phyloP scores from a whole-genome alignment of 1,140 invertebrate genomes.

The Hydropsyche tenuis region DNA sequence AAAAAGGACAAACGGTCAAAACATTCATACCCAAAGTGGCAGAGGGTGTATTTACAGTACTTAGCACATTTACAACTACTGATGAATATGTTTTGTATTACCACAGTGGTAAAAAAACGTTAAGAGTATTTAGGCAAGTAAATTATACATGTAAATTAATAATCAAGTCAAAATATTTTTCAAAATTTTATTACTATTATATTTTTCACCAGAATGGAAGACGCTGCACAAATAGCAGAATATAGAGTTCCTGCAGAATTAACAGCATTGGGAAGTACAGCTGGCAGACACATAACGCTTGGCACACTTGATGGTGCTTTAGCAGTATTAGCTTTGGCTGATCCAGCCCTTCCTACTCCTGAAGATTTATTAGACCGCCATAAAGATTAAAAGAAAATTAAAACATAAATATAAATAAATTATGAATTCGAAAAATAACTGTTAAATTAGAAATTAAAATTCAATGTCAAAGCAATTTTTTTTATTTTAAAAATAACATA shows the following conservation, averaged over 20 bases:
- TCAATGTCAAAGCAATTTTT: too few relatives aligned
- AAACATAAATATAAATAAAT: too few relatives aligned
- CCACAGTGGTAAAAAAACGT: conserved; percentile 91
- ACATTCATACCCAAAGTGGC: conserved; percentile 91
- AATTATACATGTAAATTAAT: conserved; percentile 1
- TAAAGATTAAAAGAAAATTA: not conserved
- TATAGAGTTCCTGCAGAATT: conserved; percentile 92
- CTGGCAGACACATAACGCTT: conserved; percentile 79
- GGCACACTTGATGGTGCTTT: conserved; percentile 94
- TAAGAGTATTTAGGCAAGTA: conserved; percentile 83
- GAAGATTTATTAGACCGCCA: conserved; percentile 43
- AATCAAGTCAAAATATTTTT: not conserved
- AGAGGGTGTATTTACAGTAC: conserved; percentile 96
- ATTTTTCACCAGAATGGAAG: conserved; percentile 68
- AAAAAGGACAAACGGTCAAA: conserved; percentile 80
- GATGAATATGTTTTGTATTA: conserved; percentile 97
- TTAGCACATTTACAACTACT: conserved; percentile 91
- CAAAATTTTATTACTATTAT: not conserved
- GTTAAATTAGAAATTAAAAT: too few relatives aligned
- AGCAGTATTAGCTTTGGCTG: conserved; percentile 88
- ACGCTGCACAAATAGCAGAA: conserved; percentile 91
- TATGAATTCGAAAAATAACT: too few relatives aligned
- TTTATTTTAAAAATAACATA: conserved; percentile 31
- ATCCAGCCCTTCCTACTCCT: conserved; percentile 65
- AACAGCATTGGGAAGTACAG: conserved; percentile 74